phyloP scores from a whole-genome alignment of 2,113 vertebrate genomes.

The Suncus etruscus region DNA sequence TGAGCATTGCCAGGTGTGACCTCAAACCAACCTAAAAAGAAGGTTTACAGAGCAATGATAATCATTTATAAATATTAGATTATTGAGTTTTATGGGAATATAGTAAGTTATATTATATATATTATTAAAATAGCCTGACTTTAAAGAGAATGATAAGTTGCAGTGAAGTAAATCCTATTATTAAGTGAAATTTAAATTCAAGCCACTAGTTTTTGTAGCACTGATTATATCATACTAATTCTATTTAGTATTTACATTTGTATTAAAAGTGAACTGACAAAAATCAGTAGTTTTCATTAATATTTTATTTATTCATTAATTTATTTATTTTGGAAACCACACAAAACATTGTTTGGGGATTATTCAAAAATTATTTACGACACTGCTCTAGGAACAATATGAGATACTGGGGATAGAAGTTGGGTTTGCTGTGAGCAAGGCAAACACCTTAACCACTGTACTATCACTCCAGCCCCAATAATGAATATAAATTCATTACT shows the following conservation, averaged over 20 bases:
- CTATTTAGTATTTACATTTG: background rate
- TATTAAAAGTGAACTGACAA: background rate
- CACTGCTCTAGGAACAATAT: too few relatives aligned
- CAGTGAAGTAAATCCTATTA: background rate
- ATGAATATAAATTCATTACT: too few relatives aligned
- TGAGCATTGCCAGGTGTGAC: too few relatives aligned
- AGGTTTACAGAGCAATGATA: background rate
- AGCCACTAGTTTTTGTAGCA: background rate
- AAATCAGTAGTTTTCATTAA: background rate
- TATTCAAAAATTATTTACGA: too few relatives aligned
- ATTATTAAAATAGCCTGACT: background rate
- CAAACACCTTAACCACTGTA: too few relatives aligned
- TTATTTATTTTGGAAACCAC: too few relatives aligned
- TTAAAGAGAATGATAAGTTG: background rate
- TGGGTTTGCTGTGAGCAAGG: too few relatives aligned
- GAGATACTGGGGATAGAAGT: too few relatives aligned
- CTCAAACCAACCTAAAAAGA: background rate
- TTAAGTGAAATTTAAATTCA: background rate
- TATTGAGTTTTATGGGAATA: background rate
- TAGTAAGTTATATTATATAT: background rate
- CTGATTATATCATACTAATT: conserved; percentile 16
- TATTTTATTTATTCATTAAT: background rate
- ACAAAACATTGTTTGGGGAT: too few relatives aligned
- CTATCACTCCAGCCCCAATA: too few relatives aligned
- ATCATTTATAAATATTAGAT: conserved; percentile 1